Base-by-base conservation (phyloP, 2,888 invertebrate genomes). In the Pasiphila rectangulata region DNA sequence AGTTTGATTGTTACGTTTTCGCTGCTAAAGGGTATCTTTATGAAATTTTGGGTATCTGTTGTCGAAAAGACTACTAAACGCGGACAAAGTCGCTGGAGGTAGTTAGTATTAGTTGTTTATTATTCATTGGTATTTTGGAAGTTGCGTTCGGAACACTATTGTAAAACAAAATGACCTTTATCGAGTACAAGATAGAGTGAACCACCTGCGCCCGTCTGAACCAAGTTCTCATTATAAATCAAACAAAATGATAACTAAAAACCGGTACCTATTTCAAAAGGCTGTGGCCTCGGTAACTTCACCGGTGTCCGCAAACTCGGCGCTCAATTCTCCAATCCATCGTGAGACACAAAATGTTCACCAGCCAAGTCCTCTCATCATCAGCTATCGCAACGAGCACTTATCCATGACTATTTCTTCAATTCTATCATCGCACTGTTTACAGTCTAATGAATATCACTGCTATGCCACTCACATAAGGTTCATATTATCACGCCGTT, bases 231-330 rank as follows among this genome's bases (percentile, higher is more conserved):
- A 74, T 70, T 74, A 81, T 81, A 85, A 86, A 84, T 85, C 83
- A 83, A 85, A 85, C 79, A 83, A 84, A 84, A 86, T 83, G 78
- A 86, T 83, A 83, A 83, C 76, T 74, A 75, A 83, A 86, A 88
- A 88, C 87, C 85, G 85, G 87, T 88, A 87, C 87, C 84, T 86
- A 78, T 79, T 83, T 83, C 67, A 84, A 85, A 86, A 83, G 79
- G 66, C 75, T 76, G 71, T 75, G 79, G 77, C 81, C 81, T 83
- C 80, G 80, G 73, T 75, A 72, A 75, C 79, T 84, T 83, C 83
- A 83, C 72, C 79, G 77, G 71, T 64, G 73, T 61, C 71, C 67
- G 67, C 68, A 66, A 61, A 68, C 67, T 70, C 68, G 72, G 69
- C 79, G 79, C 67, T 75, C 67, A 59, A 79, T 76, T 72, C 75